Conservation (phyloP, 1,140 invertebrate genomes). For the Heliconius hermathena region DNA sequence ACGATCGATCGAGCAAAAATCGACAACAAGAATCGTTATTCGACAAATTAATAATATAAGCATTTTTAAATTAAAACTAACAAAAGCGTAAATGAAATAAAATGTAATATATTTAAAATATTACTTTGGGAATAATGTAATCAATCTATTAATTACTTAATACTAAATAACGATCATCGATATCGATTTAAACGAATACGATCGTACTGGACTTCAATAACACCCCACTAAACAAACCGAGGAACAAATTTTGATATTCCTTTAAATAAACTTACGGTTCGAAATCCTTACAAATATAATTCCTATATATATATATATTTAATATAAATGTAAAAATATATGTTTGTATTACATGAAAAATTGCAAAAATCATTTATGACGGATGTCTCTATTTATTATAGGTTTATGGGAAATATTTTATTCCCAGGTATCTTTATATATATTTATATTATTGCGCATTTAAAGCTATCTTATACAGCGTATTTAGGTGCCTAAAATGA, state of each 20-base stretch:
- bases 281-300: background rate
- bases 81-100: background rate
- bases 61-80: background rate
- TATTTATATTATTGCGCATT: constrained; percentile 27
- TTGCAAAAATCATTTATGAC: constrained; percentile 1
- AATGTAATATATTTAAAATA: background rate
- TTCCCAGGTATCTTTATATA: background rate
- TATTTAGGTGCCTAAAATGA: background rate
- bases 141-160: background rate
- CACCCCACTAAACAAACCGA: background rate
- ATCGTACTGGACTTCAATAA: background rate
- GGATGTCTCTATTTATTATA: background rate
- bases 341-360: constrained; percentile 5
- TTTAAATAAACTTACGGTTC: background rate
- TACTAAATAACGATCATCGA: background rate
- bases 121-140: background rate
- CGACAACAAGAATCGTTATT: constrained; percentile 2
- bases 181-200: constrained; percentile 1
- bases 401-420: background rate
- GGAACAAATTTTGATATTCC: background rate
- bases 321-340: constrained; percentile 15
- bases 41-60: background rate
- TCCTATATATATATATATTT: constrained; percentile 11
- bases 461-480: constrained; percentile 26
- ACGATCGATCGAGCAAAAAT: background rate